These are phyloP conservation scores for Apodemia zela DNA, from an alignment of 2,888 invertebrate species.

Conservation along the genomic window DNA sequence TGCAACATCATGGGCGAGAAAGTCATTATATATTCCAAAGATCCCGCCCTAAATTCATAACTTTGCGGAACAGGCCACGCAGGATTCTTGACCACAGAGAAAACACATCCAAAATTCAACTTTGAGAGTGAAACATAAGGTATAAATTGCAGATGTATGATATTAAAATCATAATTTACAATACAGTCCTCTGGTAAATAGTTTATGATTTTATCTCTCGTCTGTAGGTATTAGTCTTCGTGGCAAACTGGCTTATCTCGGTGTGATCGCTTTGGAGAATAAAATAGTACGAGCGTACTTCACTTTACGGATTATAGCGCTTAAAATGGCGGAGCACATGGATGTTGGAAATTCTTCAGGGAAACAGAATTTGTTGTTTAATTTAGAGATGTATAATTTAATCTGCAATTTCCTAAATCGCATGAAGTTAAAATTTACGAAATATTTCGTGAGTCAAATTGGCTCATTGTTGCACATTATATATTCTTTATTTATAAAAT, in stretches of 20 bases:
- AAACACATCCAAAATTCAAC: neutral
- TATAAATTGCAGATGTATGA: neutral
- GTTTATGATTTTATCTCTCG: constrained; percentile 29
- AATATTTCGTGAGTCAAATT: neutral
- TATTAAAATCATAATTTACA: neutral
- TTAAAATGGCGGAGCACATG: neutral
- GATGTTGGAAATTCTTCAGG: neutral
- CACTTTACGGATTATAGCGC: constrained; percentile 1
- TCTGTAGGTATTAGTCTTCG: constrained; percentile 28
- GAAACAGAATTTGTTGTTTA: neutral
- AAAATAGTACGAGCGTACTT: constrained; percentile 24
- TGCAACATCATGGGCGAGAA: constrained; percentile 13
- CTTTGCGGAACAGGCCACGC: constrained; percentile 10
- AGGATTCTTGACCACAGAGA: constrained; percentile 7
- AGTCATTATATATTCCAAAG: constrained; percentile 16
- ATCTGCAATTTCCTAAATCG: neutral
- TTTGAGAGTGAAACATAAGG: neutral
- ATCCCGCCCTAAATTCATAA: constrained; percentile 16
- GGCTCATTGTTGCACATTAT: neutral
- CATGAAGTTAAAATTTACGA: neutral
- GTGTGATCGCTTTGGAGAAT: constrained; percentile 29
- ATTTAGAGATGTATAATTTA: neutral
- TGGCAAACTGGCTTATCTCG: constrained; percentile 30
- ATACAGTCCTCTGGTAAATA: constrained; percentile 24
- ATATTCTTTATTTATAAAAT: no score